Evolutionary conservation across 1,140 invertebrate species (phyloP), one percentile per base, ranked within the genome.

Genomic region (Neomicropteryx cornuta): DNA sequence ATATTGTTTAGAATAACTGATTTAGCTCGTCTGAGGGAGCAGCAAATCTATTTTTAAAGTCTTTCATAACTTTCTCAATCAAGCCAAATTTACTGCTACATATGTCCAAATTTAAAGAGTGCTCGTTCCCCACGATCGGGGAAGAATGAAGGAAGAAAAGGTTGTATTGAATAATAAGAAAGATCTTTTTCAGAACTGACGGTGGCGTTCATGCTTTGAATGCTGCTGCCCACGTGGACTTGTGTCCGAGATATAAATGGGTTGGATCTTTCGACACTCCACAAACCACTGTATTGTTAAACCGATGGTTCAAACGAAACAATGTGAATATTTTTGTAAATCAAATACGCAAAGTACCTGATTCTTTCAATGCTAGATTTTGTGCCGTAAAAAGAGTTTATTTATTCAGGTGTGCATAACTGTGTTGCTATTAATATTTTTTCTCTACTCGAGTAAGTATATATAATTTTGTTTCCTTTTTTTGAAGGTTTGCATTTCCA

Each of bases 191-290:
- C 48, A 83, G 80, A 47, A 84, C 81, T 59, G 81, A 84, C 71
- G 58, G 70, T 6, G 81, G 80, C 38, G 81, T 84, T 4, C 80
- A 83, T 61, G 79, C 78, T 2, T 48, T 83, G 10, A 67, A 69
- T 46, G 58, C 70, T 11, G 69, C 70, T n/a, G 72, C 72, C 20
- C 79, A 83, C 46, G 66, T 80, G 40, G 77, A 82, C 42, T 42
- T 84, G 39, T 16, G 60, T 66, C 39, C 44, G 61, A 13, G 30
- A 34, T 4, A 51, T 68, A n/a, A 77, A 72, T 47, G 51, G 73
- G 33, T 52, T 69, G 1, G 18, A 46, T 1, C 27, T 33, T 2
- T 43, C 79, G 27, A 62, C 66, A 4, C 48, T 44, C 24, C n/a
- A n/a, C n/a, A n/a, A n/a, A n/a, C n/a, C n/a, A n/a, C n/a, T n/a